phyloP scores from a whole-genome alignment of 2,888 invertebrate genomes.

The Rhagonycha fulva region DNA sequence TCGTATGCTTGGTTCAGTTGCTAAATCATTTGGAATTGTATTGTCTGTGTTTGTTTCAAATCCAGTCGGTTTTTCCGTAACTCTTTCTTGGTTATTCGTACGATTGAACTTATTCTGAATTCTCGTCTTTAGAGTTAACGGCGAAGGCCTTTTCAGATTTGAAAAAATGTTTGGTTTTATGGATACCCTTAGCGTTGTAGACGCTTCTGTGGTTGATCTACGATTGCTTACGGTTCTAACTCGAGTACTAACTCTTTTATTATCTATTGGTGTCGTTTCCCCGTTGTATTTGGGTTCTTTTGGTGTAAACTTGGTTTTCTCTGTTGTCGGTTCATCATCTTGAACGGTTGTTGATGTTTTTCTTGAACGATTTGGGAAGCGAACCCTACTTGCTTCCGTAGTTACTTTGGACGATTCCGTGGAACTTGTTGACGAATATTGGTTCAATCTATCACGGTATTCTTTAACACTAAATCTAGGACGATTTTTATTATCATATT shows the following conservation, averaged over 20 bases:
- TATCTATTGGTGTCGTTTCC: slow-evolving; percentile 31
- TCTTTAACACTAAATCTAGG: slow-evolving; percentile 80
- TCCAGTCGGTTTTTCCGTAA: slow-evolving; percentile 50
- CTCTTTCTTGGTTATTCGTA: slow-evolving; percentile 33
- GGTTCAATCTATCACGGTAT: slow-evolving; percentile 68
- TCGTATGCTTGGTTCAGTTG: slow-evolving; percentile 10
- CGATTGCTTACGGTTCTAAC: slow-evolving; percentile 46
- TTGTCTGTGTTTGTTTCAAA: slow-evolving; percentile 50
- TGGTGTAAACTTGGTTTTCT: slow-evolving; percentile 50
- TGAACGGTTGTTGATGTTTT: slow-evolving; percentile 53
- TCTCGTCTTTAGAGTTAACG: slow-evolving; percentile 43
- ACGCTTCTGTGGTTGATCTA: slow-evolving; percentile 43
- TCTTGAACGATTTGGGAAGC: slow-evolving; percentile 59
- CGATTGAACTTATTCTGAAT: slow-evolving; percentile 44
- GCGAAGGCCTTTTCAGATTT: slow-evolving; percentile 45
- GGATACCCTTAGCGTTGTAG: slow-evolving; percentile 45
- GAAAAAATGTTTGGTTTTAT: slow-evolving; percentile 52
- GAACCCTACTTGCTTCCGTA: slow-evolving; percentile 47
- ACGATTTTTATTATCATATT: slow-evolving; percentile 61
- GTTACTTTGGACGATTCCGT: slow-evolving; percentile 7
- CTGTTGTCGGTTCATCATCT: slow-evolving; percentile 52
- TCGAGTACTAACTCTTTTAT: slow-evolving; percentile 42
- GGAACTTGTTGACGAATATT: slow-evolving; percentile 53
- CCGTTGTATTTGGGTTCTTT: slow-evolving; percentile 48
- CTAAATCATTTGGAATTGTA: slow-evolving; percentile 30